Conservation (phyloP, 2,113 vertebrate species). For the Anguilla rostrata region DNA sequence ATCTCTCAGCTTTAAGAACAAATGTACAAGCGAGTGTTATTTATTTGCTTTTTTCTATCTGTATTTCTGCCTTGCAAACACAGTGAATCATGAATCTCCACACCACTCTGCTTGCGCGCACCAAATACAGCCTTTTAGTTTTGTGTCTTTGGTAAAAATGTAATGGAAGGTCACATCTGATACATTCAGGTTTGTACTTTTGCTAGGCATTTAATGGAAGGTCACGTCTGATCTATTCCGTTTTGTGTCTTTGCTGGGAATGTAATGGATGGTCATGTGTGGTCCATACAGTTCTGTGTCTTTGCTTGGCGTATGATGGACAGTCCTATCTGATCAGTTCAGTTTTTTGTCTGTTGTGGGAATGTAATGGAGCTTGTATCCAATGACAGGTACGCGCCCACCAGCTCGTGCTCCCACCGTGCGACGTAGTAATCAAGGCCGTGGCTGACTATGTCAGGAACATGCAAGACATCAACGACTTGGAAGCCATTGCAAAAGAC, state of each 20-base stretch:
- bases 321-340: neutral
- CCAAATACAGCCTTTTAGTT: neutral
- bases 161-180: neutral
- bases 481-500: slow-evolving; percentile 90
- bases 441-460: slow-evolving; percentile 90
- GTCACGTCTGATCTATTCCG: neutral
- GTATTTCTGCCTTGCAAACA: neutral
- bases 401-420: slow-evolving; percentile 91
- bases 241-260: neutral
- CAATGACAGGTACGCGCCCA: slow-evolving; percentile 86
- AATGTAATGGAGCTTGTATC: slow-evolving; percentile 17
- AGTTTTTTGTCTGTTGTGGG: neutral
- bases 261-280: neutral
- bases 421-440: slow-evolving; percentile 92
- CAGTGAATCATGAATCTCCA: neutral
- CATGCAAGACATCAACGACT: slow-evolving; percentile 82
- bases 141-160: neutral
- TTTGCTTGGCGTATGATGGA: slow-evolving; percentile 27
- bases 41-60: neutral
- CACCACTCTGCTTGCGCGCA: neutral
- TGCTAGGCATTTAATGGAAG: slow-evolving; percentile 25
- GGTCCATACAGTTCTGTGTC: neutral
- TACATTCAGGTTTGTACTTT: neutral
- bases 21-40: neutral
- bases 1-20: neutral